phyloP scores from a whole-genome alignment of 2,888 invertebrate species.

The Danaus chrysippus region DNA sequence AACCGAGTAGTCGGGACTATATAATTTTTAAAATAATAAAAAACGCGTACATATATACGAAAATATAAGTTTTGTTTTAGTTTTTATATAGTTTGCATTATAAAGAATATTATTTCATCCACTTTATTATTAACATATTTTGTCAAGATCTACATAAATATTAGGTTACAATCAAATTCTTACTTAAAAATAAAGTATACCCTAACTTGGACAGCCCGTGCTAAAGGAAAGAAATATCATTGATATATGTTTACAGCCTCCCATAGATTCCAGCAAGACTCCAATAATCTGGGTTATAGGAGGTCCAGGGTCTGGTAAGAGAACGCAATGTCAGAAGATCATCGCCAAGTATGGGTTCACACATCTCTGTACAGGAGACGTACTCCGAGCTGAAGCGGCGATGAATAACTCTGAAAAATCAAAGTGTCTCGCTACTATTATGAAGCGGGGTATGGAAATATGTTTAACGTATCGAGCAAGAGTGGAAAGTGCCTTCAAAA shows the following conservation, averaged over 20 bases:
- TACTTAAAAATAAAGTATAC: too few relatives aligned
- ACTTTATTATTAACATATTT: too few relatives aligned
- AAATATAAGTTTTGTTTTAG: too few relatives aligned
- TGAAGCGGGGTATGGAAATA: constrained; percentile 84
- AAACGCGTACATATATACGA: too few relatives aligned
- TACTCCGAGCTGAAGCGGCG: constrained; percentile 90
- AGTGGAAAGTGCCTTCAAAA: not conserved
- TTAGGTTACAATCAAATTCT: too few relatives aligned
- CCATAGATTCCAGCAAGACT: constrained; percentile 72
- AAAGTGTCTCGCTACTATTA: constrained; percentile 88
- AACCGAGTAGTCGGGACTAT: too few relatives aligned
- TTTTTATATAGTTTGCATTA: too few relatives aligned
- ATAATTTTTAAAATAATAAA: too few relatives aligned
- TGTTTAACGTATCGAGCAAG: not conserved
- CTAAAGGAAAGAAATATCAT: not conserved
- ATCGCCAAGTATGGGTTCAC: constrained; percentile 95
- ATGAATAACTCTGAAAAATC: constrained; percentile 93
- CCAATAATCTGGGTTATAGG: constrained; percentile 95
- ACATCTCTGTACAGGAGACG: constrained; percentile 96
- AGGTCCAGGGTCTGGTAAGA: constrained; percentile 97
- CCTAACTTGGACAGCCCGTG: not conserved
- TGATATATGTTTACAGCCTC: constrained; percentile 46
- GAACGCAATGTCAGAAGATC: constrained; percentile 96
- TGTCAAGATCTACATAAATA: too few relatives aligned
- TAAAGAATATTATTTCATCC: too few relatives aligned